Percentiles rank a stretch among this genome's conserved stretches.
These are phyloP conservation scores for Coilia nasus DNA, from an alignment of 2,797 vertebrate genomes.

Conservation along the genomic window DNA sequence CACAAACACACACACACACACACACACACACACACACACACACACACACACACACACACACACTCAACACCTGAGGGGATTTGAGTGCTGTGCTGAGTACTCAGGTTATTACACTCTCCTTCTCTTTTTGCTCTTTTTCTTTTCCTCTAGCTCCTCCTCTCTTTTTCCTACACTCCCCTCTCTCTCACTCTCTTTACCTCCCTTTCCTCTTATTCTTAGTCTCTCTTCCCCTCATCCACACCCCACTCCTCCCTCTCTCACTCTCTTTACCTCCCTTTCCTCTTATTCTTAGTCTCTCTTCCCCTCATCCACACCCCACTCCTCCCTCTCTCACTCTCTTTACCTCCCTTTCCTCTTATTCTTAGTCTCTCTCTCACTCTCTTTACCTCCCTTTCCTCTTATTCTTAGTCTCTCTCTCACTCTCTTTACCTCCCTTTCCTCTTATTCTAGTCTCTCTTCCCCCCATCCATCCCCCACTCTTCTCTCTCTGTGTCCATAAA, in stretches of 20 bases:
- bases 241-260: background rate
- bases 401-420: no score
- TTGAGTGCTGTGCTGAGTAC: background rate
- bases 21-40: slow-evolving; percentile 1
- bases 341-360: background rate
- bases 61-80: background rate
- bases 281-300: background rate
- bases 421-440: background rate
- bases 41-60: background rate
- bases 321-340: no score
- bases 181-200: background rate
- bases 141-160: no score
- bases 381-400: no score
- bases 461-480: background rate
- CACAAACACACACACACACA: background rate
- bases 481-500: background rate
- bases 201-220: background rate
- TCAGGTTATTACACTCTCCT: background rate
- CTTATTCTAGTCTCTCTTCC: background rate
- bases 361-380: no score
- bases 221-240: background rate
- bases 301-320: no score
- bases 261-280: background rate
- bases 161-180: no score
- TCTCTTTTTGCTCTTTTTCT: no score